Percentiles rank a stretch among this genome's conserved stretches.
Evolutionary conservation across 2,797 vertebrate species (phyloP).

Genomic region (Centropyge bicolor): DNA sequence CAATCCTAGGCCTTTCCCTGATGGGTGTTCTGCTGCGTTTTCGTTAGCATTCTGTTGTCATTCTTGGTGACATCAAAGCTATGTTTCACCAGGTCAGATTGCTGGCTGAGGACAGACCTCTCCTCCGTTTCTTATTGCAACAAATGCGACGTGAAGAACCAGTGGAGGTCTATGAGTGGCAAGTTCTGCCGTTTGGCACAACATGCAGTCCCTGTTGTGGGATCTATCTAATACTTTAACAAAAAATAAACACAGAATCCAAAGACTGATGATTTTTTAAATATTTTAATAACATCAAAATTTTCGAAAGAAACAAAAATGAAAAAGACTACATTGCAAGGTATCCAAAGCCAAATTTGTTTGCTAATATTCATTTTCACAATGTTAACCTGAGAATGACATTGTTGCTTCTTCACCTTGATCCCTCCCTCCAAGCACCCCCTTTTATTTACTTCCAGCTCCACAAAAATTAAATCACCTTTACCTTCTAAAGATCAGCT

Average conservation of each 20-base stretch:
- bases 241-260: slow-evolving; percentile 29
- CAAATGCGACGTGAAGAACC: too few species aligned
- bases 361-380: slow-evolving; percentile 9
- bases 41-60: too few species aligned
- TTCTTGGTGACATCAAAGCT: too few species aligned
- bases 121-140: too few species aligned
- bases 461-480: not conserved
- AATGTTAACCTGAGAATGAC: slow-evolving; percentile 69
- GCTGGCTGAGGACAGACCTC: too few species aligned
- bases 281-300: slow-evolving; percentile 61
- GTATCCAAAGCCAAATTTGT: slow-evolving; percentile 21
- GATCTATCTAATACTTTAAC: slow-evolving; percentile 17
- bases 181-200: too few species aligned
- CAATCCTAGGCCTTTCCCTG: too few species aligned
- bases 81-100: too few species aligned
- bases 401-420: slow-evolving; percentile 4
- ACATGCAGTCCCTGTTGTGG: too few species aligned
- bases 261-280: slow-evolving; percentile 8
- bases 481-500: slow-evolving; percentile 30
- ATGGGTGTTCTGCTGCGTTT: too few species aligned
- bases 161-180: too few species aligned
- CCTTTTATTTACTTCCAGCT: not conserved
- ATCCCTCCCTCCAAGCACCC: not conserved
- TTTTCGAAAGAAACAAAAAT: slow-evolving; percentile 46
- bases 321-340: slow-evolving; percentile 31